Base-by-base conservation (phyloP, 2,797 vertebrate species). In the Eremophila alpestris region DNA sequence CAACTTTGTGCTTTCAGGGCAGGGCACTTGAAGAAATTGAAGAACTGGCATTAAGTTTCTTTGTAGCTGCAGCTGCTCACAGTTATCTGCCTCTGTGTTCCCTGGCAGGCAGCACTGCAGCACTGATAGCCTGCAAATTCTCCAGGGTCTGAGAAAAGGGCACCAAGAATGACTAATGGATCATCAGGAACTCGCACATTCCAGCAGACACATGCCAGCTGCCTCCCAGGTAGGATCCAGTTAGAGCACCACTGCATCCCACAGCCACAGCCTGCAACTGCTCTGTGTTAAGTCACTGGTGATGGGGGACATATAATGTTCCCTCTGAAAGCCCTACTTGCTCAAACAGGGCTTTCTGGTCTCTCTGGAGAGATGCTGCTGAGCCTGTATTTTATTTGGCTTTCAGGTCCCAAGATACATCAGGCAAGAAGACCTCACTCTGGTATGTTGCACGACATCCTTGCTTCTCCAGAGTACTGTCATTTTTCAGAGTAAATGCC, bases 401-500 rank as follows among this genome's bases (percentile, higher is more conserved):
- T 92, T 96, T 81, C 58, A 26, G 41, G 49, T 81, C 90, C 78
- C 92, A 70, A 52, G 87, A 83, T 0, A 5, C 18, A 68, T 76
- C 74, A 69, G 58, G 59, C 88, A 73, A 52, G 78, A 65, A 74
- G 59, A 55, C n/a, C 63, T 92, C 2, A 4, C 55, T 83, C 26
- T 1, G 29, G 76, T 81, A 73, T 60, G 59, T 32, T 83, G 89
- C 32, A 51, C 34, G 64, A 62, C 80, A 64, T 70, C 74, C 30
- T 73, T 59, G 46, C 84, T 85, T 78, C 91, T 92, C 73, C 29
- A 75, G 77, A 79, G 87, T 24, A 67, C 92, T 89, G 91, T 94
- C 65, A 71, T 93, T 96, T 94, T 95, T 96, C 94, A 90, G 89
- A 70, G 67, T 63, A 84, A 86, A 91, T 56, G 65, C 58, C 62